Evolutionary conservation across 2,888 invertebrate genomes (phyloP).

Genomic region (Phengaris alcon): DNA sequence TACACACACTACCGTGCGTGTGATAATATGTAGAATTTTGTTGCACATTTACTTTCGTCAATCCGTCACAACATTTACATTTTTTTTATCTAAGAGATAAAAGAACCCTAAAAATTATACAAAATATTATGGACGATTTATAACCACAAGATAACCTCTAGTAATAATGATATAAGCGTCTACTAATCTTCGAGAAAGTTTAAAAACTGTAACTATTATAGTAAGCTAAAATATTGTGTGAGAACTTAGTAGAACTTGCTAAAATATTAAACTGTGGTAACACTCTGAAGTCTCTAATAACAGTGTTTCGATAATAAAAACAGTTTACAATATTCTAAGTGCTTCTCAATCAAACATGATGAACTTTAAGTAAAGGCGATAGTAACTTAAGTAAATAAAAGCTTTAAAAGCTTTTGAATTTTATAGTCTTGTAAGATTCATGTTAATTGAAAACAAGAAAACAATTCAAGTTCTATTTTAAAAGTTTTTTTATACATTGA

Average conservation of each 20-base stretch:
- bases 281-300: neutral
- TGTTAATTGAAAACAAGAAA: constrained; percentile 18
- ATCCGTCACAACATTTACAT: too few relatives aligned
- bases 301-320: constrained; percentile 3
- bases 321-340: constrained; percentile 23
- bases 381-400: constrained; percentile 24
- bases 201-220: neutral
- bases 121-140: too few relatives aligned
- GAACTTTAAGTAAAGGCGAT: constrained; percentile 6
- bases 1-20: too few relatives aligned
- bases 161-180: neutral
- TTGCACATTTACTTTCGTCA: too few relatives aligned
- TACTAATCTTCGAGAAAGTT: neutral
- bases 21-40: too few relatives aligned
- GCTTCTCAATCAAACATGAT: constrained; percentile 18
- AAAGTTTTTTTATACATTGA: neutral
- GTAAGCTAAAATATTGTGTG: neutral
- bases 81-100: too few relatives aligned
- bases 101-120: too few relatives aligned
- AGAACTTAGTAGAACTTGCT: neutral
- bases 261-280: neutral
- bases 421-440: constrained; percentile 20
- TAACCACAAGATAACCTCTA: neutral
- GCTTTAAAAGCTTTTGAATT: constrained; percentile 22
- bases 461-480: constrained; percentile 5